phyloP scores from a whole-genome alignment of 2,888 invertebrate genomes.

The Vannuccia rotundouncinata region DNA sequence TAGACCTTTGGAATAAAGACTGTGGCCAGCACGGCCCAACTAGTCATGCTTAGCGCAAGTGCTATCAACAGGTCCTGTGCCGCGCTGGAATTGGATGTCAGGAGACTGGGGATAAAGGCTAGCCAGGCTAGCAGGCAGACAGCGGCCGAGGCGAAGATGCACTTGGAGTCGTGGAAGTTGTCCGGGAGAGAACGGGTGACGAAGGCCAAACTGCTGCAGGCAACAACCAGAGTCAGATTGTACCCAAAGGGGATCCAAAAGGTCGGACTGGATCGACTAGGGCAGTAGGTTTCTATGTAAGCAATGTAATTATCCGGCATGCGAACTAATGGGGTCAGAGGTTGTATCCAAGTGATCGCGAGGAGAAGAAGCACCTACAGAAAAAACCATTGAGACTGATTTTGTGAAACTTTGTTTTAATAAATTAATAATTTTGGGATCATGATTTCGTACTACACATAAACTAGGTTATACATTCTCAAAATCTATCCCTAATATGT shows the following conservation, averaged over 20 bases:
- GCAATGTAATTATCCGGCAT: not conserved
- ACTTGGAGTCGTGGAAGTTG: constrained; percentile 19
- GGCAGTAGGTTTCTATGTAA: not conserved
- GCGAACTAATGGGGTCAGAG: not conserved
- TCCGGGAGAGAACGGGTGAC: not conserved
- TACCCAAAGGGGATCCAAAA: not conserved
- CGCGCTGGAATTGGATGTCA: not conserved
- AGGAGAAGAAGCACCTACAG: not conserved
- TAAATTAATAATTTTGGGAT: too few relatives aligned
- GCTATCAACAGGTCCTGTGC: not conserved
- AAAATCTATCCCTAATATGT: too few relatives aligned
- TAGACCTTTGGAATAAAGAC: not conserved
- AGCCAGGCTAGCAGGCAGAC: not conserved
- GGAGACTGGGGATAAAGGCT: not conserved
- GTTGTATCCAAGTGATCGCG: not conserved
- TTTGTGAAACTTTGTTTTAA: too few relatives aligned
- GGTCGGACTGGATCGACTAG: not conserved
- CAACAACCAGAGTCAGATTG: not conserved
- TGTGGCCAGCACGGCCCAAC: not conserved
- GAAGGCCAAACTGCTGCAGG: not conserved
- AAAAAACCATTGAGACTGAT: too few relatives aligned
- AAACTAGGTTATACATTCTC: too few relatives aligned
- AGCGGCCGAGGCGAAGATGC: constrained; percentile 6
- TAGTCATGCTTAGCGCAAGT: constrained; percentile 27
- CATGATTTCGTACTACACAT: too few relatives aligned